Conservation (phyloP, 1,140 invertebrate species). For the Psilanteris sp. region DNA sequence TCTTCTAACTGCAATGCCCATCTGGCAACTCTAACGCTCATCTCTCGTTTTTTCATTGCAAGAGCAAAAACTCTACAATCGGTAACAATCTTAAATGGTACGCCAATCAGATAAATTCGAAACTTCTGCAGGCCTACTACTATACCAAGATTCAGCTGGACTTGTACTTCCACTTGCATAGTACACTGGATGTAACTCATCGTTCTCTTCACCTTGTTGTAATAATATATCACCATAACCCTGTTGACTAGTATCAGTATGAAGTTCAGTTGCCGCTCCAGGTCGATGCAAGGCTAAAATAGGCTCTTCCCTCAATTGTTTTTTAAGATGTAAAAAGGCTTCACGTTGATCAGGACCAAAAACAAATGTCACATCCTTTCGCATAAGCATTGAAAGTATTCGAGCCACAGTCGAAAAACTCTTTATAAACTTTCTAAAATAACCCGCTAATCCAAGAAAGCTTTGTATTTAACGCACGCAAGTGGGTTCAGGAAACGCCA, state of each 20-base stretch:
- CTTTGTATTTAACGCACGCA: conserved; percentile 3
- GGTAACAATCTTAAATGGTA: not conserved
- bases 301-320: not conserved
- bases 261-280: not conserved
- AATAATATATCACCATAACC: not conserved
- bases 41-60: not conserved
- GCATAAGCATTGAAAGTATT: conserved; percentile 9
- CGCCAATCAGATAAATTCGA: not conserved
- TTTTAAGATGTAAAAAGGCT: not conserved
- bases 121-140: not conserved
- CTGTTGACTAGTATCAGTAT: not conserved
- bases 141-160: not conserved
- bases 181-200: not conserved
- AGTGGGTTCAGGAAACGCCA: not conserved
- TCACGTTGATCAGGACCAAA: not conserved
- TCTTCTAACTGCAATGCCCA: conserved; percentile 1
- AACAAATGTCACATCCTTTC: not conserved
- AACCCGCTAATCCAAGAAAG: conserved; percentile 19
- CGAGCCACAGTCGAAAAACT: not conserved
- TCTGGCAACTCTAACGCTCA: conserved; percentile 1
- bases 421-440: conserved; percentile 10
- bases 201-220: not conserved
- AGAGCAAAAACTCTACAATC: not conserved
- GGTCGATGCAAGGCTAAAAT: not conserved
- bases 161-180: not conserved